Conservation (phyloP, 2,888 invertebrate species). For the Charanyca ferruginea region DNA sequence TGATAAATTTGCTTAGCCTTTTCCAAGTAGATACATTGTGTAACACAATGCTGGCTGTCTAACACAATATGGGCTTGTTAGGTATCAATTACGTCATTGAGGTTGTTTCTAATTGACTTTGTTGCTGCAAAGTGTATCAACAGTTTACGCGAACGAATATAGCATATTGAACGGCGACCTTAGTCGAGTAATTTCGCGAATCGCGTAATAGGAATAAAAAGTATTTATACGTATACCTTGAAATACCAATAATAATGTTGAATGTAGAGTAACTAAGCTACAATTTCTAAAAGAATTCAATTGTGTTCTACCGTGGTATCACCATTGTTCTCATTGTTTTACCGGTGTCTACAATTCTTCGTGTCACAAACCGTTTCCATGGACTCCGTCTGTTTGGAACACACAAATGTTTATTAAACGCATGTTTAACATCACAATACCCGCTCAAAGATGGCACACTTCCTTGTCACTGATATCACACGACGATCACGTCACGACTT, state of each 20-base stretch:
- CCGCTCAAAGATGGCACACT: conserved; percentile 58
- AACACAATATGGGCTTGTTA: conserved; percentile 63
- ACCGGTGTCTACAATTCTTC: conserved; percentile 39
- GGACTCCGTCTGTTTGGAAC: conserved; percentile 36
- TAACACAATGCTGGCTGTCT: conserved; percentile 61
- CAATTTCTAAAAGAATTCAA: conserved; percentile 21
- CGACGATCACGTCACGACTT: conserved; percentile 34
- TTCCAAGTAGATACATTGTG: conserved; percentile 61
- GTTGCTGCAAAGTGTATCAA: conserved; percentile 46
- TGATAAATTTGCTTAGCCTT: conserved; percentile 72
- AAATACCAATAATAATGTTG: conserved; percentile 19
- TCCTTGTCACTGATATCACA: conserved; percentile 59
- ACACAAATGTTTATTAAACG: conserved; percentile 54
- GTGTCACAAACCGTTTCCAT: conserved; percentile 39
- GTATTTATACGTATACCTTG: conserved; percentile 20
- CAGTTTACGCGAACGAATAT: conserved; percentile 38
- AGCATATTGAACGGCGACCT: conserved; percentile 40
- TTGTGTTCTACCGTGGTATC: conserved; percentile 27
- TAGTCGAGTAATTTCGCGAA: conserved; percentile 36
- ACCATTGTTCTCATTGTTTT: conserved; percentile 34
- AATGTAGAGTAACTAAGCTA: conserved; percentile 11
- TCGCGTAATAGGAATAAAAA: conserved; percentile 29
- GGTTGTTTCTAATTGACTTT: conserved; percentile 59
- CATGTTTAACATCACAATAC: conserved; percentile 71
- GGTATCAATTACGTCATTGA: conserved; percentile 63